Percentiles rank a stretch among this genome's conserved stretches.
These are phyloP conservation scores for Chrysocyon brachyurus DNA, from an alignment of 2,797 vertebrate genomes.

Conservation along the genomic window DNA sequence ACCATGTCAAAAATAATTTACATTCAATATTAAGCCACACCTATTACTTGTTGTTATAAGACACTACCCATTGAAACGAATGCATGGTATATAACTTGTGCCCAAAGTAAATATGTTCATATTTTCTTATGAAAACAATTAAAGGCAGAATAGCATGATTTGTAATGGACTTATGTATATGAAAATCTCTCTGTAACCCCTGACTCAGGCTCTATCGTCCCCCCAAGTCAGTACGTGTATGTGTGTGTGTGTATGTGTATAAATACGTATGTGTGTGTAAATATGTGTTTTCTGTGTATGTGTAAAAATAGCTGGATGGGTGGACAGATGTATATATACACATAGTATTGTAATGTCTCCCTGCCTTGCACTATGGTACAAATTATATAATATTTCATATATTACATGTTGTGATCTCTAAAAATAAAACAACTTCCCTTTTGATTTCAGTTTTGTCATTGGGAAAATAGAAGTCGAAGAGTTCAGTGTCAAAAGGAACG, in stretches of 20 bases:
- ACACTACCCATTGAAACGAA: not conserved
- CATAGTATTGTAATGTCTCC: not conserved
- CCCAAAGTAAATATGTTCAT: not conserved
- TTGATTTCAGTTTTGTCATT: not conserved
- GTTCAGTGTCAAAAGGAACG: slow-evolving; percentile 46
- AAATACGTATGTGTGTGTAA: not conserved
- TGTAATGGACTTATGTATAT: not conserved
- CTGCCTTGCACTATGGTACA: not conserved
- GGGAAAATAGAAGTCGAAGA: not conserved
- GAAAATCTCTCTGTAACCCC: not conserved
- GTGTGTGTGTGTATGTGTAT: not conserved
- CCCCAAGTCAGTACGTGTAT: not conserved
- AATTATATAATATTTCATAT: not conserved
- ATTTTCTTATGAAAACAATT: not conserved
- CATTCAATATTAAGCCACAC: not conserved
- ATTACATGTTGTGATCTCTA: not conserved
- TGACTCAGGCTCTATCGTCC: not conserved
- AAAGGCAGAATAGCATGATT: not conserved
- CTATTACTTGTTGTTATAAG: not conserved
- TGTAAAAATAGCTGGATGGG: not conserved
- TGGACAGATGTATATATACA: not conserved
- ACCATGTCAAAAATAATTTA: not conserved
- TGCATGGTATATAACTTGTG: not conserved
- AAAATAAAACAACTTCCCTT: not conserved
- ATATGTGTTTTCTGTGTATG: not conserved